Percentiles rank a stretch among this genome's conserved stretches.
These are phyloP conservation scores for Virgularia gustaviana DNA, from an alignment of 92 coral and sea anemone genomes.

Conservation along the genomic window DNA sequence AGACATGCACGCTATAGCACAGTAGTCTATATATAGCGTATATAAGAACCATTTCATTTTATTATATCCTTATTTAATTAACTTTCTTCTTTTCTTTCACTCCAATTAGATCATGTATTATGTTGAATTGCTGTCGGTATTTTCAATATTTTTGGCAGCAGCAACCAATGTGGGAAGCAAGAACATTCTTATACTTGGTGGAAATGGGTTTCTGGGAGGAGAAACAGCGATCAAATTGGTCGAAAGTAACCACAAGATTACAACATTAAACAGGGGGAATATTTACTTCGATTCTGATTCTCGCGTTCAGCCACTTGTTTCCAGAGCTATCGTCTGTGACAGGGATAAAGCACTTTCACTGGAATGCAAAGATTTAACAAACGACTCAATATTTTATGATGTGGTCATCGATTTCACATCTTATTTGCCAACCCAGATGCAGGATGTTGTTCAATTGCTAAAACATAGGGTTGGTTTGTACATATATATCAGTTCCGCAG, in stretches of 20 bases:
- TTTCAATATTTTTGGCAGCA: slow-evolving; percentile 11
- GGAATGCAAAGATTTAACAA: slow-evolving; percentile 74
- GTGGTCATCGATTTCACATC: slow-evolving; percentile 93
- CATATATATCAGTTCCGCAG: slow-evolving; percentile 82
- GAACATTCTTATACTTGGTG: slow-evolving; percentile 81
- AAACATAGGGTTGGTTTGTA: slow-evolving; percentile 75
- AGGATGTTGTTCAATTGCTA: slow-evolving; percentile 64
- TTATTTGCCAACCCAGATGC: slow-evolving; percentile 68
- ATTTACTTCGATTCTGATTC: slow-evolving; percentile 86
- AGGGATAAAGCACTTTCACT: slow-evolving; percentile 69
- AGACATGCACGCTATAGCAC: no score
- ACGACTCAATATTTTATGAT: slow-evolving; percentile 67
- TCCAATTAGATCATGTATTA: no score
- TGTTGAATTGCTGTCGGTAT: background rate
- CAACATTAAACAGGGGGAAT: slow-evolving; percentile 89
- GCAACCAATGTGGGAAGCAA: slow-evolving; percentile 10
- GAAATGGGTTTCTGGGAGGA: slow-evolving; percentile 94
- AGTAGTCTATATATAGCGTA: no score
- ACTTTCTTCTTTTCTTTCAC: no score
- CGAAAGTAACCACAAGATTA: slow-evolving; percentile 63
- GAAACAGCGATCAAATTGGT: slow-evolving; percentile 64
- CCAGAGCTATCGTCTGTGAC: slow-evolving; percentile 69
- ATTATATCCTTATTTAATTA: no score
- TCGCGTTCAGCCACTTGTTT: slow-evolving; percentile 69
- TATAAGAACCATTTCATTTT: no score